These are phyloP conservation scores for Aethes cnicana DNA, from an alignment of 2,888 invertebrate species.

Conservation along the genomic window DNA sequence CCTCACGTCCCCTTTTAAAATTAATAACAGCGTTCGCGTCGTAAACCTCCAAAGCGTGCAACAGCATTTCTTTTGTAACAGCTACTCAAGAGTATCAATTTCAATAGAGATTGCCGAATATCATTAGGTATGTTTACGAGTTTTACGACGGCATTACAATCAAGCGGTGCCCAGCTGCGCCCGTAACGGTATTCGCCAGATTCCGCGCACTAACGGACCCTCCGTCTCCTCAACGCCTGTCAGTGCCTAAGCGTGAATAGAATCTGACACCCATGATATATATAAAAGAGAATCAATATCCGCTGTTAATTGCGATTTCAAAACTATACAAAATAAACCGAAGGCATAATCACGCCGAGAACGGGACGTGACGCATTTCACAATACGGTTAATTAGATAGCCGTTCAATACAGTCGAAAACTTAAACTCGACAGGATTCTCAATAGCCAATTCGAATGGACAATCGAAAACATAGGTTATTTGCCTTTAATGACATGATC, in stretches of 20 bases:
- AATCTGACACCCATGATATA: conserved; percentile 48
- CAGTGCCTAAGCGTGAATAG: conserved; percentile 55
- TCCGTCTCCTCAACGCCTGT: conserved; percentile 54
- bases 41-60: no score
- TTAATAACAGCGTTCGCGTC: no score
- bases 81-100: neutral
- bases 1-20: neutral
- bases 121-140: conserved; percentile 13
- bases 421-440: no score
- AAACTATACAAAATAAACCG: conserved; percentile 11
- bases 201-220: conserved; percentile 70
- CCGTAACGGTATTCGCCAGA: conserved; percentile 37
- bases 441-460: no score
- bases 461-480: no score
- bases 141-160: conserved; percentile 18
- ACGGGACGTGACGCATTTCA: conserved; percentile 53
- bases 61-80: no score
- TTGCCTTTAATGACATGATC: no score
- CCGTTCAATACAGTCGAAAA: neutral
- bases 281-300: conserved; percentile 2
- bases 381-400: conserved; percentile 43
- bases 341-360: conserved; percentile 39
- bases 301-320: neutral
- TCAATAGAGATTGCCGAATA: conserved; percentile 17
- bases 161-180: conserved; percentile 21